Evolutionary conservation across 2,888 invertebrate species (phyloP).

Genomic region (Plebejus melissa): DNA sequence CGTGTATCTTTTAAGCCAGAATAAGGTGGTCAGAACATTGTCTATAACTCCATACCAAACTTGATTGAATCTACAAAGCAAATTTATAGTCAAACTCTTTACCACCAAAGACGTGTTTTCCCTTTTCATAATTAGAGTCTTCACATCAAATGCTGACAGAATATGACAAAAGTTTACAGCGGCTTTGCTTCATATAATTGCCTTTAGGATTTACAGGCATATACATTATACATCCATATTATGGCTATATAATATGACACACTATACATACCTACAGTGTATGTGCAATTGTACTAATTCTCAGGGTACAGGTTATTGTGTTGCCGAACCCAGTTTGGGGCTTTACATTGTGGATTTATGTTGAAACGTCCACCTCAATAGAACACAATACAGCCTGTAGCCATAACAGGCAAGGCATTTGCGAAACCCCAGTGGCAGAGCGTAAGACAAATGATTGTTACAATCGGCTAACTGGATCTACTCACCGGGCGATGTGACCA

Average conservation of each 20-base stretch:
- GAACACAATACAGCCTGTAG: constrained; percentile 36
- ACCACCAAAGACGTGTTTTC: background rate
- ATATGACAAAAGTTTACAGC: background rate
- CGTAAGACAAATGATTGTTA: constrained; percentile 40
- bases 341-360: constrained; percentile 35
- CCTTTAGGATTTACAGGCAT: too few relatives aligned
- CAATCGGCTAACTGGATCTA: constrained; percentile 38
- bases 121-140: background rate
- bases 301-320: constrained; percentile 18
- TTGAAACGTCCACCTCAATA: constrained; percentile 33
- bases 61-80: background rate
- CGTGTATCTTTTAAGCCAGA: background rate
- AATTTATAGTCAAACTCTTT: background rate
- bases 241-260: background rate
- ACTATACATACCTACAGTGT: background rate
- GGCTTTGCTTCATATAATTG: background rate
- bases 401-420: constrained; percentile 37
- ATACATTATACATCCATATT: background rate
- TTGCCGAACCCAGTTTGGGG: constrained; percentile 24
- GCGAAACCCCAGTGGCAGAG: constrained; percentile 39
- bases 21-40: background rate
- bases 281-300: constrained; percentile 27
- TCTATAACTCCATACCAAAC: background rate
- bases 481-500: constrained; percentile 29
- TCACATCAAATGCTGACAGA: background rate